phyloP scores from a whole-genome alignment of 1,140 invertebrate species.

The Colletes gigas region DNA sequence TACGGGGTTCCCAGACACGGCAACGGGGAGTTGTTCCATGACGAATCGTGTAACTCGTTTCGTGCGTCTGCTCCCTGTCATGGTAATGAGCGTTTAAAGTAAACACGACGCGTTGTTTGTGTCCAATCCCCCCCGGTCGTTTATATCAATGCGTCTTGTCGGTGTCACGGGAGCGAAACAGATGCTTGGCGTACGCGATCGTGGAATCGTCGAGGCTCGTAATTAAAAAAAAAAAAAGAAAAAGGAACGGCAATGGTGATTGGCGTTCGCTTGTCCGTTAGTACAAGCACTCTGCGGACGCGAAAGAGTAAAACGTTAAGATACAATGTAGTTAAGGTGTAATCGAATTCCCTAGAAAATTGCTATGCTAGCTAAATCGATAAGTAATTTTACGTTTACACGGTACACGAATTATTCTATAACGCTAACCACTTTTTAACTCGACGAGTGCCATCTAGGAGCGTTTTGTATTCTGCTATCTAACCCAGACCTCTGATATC shows the following conservation, averaged over 20 bases:
- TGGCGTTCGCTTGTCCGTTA: neutral
- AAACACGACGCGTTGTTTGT: too few species aligned
- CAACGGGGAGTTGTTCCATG: slow-evolving; percentile 30
- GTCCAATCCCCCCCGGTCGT: neutral
- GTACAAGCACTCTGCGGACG: neutral
- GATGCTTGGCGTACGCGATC: neutral
- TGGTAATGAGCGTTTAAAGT: slow-evolving; percentile 22
- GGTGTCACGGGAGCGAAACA: neutral
- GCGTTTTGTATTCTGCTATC: too few species aligned
- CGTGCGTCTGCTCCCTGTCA: neutral
- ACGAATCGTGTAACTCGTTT: slow-evolving; percentile 15
- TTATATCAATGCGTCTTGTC: slow-evolving; percentile 5
- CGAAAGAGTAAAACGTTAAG: too few species aligned
- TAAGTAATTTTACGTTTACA: neutral
- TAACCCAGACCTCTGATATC: too few species aligned
- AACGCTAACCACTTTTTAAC: too few species aligned
- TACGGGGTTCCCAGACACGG: neutral
- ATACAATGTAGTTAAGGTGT: too few species aligned
- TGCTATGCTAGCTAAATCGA: neutral
- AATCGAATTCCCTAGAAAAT: neutral
- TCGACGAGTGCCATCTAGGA: too few species aligned
- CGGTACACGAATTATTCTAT: neutral
- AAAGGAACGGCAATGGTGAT: neutral
- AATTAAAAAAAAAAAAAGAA: slow-evolving; percentile 1
- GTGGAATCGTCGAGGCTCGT: neutral